phyloP scores from a whole-genome alignment of 2,888 invertebrate species.

The Polydrusus tereticollis region DNA sequence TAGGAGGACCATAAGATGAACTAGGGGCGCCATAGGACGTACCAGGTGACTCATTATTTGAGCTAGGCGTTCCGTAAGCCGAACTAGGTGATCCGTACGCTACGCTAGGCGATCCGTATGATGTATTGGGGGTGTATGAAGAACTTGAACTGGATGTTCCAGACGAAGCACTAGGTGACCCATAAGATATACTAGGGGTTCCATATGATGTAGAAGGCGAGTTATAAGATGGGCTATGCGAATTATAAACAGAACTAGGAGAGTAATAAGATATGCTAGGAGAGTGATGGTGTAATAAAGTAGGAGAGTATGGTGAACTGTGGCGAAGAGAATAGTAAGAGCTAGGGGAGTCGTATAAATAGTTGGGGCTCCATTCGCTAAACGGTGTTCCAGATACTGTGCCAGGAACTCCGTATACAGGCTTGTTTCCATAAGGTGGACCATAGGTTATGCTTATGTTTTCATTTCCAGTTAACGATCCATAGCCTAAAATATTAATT shows the following conservation, averaged over 20 bases:
- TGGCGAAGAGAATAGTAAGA: constrained; percentile 11
- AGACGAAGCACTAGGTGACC: constrained; percentile 6
- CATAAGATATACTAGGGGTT: constrained; percentile 8
- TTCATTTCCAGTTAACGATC: constrained; percentile 63
- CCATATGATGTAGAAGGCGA: constrained; percentile 7
- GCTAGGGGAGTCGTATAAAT: constrained; percentile 31
- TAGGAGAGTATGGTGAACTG: constrained; percentile 11
- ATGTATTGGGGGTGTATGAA: background rate
- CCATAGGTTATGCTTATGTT: constrained; percentile 64
- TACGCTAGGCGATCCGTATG: constrained; percentile 3
- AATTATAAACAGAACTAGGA: constrained; percentile 2
- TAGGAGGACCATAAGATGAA: constrained; percentile 29
- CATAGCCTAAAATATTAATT: constrained; percentile 58
- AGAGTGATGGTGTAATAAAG: background rate
- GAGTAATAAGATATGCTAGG: constrained; percentile 10
- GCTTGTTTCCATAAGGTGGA: constrained; percentile 55
- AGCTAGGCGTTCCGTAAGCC: constrained; percentile 15
- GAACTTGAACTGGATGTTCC: constrained; percentile 10
- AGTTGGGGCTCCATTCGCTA: constrained; percentile 36
- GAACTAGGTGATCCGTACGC: constrained; percentile 12
- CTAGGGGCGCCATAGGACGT: constrained; percentile 14
- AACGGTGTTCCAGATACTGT: constrained; percentile 14
- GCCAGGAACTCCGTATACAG: constrained; percentile 47
- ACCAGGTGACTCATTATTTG: constrained; percentile 25
- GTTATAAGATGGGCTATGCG: constrained; percentile 19